Percentiles rank a stretch among this genome's conserved stretches.
Conservation (phyloP, 2,888 invertebrate species). For the Caenorhabditis zanzibari region DNA sequence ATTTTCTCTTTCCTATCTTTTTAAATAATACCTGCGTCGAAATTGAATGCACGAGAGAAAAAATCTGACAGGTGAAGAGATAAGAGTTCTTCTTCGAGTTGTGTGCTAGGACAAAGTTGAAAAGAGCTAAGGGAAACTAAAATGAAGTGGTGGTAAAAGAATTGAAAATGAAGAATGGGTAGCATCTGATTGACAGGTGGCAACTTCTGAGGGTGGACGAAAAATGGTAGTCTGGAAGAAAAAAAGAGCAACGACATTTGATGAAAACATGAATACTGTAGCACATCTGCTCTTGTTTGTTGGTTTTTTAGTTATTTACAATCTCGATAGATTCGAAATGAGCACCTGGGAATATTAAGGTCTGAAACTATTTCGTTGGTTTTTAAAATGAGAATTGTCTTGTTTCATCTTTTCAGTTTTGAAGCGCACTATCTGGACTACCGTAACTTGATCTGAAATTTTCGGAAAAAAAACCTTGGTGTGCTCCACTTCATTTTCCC, state of each 20-base stretch:
- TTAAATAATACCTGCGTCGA: not conserved
- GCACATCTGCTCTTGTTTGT: not conserved
- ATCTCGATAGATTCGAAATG: too few relatives aligned
- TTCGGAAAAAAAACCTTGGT: too few relatives aligned
- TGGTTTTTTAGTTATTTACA: too few relatives aligned
- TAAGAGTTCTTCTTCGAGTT: not conserved
- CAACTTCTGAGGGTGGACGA: not conserved
- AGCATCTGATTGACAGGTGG: conserved; percentile 39
- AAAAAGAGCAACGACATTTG: not conserved
- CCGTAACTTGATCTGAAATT: too few relatives aligned
- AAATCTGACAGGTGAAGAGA: not conserved
- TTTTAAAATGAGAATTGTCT: too few relatives aligned
- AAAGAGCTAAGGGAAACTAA: not conserved
- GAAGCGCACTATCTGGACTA: too few relatives aligned
- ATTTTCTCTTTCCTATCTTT: not conserved
- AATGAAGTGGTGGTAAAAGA: conserved; percentile 3
- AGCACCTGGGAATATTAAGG: too few relatives aligned
- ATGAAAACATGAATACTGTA: not conserved
- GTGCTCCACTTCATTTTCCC: not conserved
- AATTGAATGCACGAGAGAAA: not conserved
- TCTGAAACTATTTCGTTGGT: too few relatives aligned
- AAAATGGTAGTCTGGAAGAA: not conserved
- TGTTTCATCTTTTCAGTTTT: too few relatives aligned
- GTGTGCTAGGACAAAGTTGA: not conserved
- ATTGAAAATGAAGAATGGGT: not conserved